phyloP scores from a whole-genome alignment of 2,113 vertebrate species.

The Leucopternis melanops region DNA sequence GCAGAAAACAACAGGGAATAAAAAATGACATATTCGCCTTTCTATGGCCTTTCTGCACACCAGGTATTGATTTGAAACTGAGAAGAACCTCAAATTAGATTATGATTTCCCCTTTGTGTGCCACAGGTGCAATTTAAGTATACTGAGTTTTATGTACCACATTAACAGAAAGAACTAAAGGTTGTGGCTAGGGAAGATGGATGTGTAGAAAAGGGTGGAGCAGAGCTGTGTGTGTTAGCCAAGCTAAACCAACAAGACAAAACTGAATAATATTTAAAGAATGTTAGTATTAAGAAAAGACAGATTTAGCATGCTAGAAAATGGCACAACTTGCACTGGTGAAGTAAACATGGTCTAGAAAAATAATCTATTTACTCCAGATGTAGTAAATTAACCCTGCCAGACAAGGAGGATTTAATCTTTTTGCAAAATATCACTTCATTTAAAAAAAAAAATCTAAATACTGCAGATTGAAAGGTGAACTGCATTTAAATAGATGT shows the following conservation, averaged over 20 bases:
- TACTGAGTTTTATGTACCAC: background rate
- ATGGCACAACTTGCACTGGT: background rate
- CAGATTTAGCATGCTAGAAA: background rate
- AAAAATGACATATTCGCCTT: background rate
- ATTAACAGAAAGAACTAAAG: background rate
- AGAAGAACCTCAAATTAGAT: background rate
- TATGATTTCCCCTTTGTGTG: background rate
- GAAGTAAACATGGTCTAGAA: background rate
- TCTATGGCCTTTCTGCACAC: background rate
- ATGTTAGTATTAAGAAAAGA: background rate
- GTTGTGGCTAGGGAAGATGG: background rate
- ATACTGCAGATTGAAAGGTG: background rate
- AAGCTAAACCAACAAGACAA: background rate
- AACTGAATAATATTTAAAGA: background rate
- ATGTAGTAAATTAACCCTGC: background rate
- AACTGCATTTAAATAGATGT: background rate
- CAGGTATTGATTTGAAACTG: constrained; percentile 7
- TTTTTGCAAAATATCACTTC: background rate
- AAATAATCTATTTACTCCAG: background rate
- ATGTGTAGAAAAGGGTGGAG: background rate
- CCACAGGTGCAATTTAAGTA: background rate
- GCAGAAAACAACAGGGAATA: background rate
- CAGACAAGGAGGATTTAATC: background rate
- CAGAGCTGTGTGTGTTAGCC: background rate
- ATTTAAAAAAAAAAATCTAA: background rate